Conservation (phyloP, 2,888 invertebrate species). For the Villa cingulata region DNA sequence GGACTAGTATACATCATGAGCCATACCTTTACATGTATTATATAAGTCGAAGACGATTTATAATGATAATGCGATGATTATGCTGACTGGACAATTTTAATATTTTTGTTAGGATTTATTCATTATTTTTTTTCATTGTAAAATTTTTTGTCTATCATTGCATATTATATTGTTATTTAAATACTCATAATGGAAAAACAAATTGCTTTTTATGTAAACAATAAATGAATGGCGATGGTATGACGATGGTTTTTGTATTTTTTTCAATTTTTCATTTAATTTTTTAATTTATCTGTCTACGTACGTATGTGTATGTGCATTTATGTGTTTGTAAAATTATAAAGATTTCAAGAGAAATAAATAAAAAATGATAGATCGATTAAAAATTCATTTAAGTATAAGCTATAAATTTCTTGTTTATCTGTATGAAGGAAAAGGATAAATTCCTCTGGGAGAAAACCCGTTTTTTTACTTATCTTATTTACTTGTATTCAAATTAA, state of each 20-base stretch:
- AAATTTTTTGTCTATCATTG: neutral
- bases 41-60: neutral
- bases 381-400: no score
- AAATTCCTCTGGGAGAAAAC: no score
- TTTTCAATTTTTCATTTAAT: neutral
- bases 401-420: no score
- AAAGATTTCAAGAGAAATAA: no score
- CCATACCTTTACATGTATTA: neutral
- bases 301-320: no score
- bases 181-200: conserved; percentile 11
- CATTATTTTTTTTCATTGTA: neutral
- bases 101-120: neutral
- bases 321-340: no score
- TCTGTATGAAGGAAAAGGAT: no score
- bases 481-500: no score
- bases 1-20: no score
- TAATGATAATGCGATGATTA: neutral
- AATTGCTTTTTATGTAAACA: conserved; percentile 11
- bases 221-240: neutral
- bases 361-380: no score
- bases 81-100: neutral
- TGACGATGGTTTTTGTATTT: neutral
- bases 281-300: no score
- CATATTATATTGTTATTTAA: neutral
- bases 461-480: no score